These are phyloP conservation scores for Orchesellides sinensis DNA, from an alignment of 2,888 invertebrate species.

Conservation along the genomic window DNA sequence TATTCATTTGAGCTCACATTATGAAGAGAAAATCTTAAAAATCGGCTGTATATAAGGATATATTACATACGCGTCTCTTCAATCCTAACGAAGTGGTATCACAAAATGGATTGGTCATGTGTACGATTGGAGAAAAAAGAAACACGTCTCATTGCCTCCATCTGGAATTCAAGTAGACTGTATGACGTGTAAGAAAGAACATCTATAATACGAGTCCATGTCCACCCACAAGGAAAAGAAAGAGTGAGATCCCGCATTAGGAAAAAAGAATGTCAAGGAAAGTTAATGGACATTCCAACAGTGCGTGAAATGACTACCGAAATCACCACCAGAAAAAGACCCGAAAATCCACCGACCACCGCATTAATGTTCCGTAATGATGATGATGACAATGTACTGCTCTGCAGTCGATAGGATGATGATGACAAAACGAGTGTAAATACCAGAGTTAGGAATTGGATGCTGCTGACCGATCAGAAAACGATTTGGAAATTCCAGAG, in stretches of 20 bases:
- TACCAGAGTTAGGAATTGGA: slow-evolving; percentile 44
- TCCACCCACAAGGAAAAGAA: slow-evolving; percentile 40
- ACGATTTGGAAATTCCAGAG: slow-evolving; percentile 69
- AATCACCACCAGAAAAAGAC: slow-evolving; percentile 58
- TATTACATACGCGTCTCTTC: too few relatives aligned
- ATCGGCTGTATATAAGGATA: too few relatives aligned
- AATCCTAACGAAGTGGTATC: too few relatives aligned
- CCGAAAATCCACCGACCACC: slow-evolving; percentile 51
- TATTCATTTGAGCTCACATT: too few relatives aligned
- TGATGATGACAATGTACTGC: slow-evolving; percentile 46
- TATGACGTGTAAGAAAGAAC: slow-evolving; percentile 14
- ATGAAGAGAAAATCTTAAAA: too few relatives aligned
- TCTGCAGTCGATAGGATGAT: neutral
- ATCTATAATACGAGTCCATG: slow-evolving; percentile 32
- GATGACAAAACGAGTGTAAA: slow-evolving; percentile 61
- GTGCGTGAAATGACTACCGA: slow-evolving; percentile 63
- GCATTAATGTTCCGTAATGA: slow-evolving; percentile 59
- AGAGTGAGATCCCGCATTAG: slow-evolving; percentile 4
- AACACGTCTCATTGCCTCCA: neutral
- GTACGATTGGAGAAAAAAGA: neutral
- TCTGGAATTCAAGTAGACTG: neutral
- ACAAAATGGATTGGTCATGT: too few relatives aligned
- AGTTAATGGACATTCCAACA: slow-evolving; percentile 64
- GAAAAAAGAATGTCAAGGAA: slow-evolving; percentile 47
- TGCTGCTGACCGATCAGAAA: slow-evolving; percentile 72